Percentiles rank a stretch among this genome's conserved stretches.
Evolutionary conservation across 2,113 vertebrate species (phyloP).

Genomic region (Eulacestoma nigropectus): DNA sequence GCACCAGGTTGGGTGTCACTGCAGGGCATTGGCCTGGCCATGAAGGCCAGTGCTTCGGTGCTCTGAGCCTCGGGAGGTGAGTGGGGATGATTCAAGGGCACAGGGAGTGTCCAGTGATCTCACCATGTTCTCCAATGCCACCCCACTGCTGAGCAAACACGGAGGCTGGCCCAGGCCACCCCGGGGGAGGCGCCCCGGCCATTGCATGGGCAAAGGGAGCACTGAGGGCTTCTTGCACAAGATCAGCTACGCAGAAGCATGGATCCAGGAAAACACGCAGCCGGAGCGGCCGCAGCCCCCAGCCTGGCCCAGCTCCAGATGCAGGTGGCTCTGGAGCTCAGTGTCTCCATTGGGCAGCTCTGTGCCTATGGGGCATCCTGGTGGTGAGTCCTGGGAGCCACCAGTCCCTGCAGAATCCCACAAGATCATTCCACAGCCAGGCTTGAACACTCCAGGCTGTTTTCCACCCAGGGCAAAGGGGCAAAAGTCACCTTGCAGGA

Average conservation of each 20-base stretch:
- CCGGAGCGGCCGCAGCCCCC: rapidly evolving
- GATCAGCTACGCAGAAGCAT: not conserved
- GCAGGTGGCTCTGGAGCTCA: not conserved
- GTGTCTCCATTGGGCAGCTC: rapidly evolving
- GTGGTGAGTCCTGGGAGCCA: not conserved
- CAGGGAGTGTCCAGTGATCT: not conserved
- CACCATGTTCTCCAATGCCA: not conserved
- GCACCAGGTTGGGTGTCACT: not conserved
- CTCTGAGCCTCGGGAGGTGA: rapidly evolving
- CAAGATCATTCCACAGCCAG: not conserved
- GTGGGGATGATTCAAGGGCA: not conserved
- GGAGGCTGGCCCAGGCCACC: not conserved
- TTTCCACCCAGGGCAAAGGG: not conserved
- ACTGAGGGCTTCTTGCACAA: not conserved
- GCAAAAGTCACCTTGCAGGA: not conserved
- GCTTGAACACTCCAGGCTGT: not conserved
- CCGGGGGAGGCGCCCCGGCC: not conserved
- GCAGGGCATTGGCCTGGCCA: not conserved
- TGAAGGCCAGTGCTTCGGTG: rapidly evolving
- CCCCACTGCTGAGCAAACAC: not conserved
- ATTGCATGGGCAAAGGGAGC: not conserved
- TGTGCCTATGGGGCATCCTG: rapidly evolving
- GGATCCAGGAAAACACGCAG: not conserved
- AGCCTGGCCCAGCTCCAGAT: not conserved
- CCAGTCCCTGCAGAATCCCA: not conserved